A percentile compares a stretch with the other conserved stretches of the same genome.
Evolutionary conservation across 2,113 vertebrate species (phyloP).

Genomic region (Pomatostomus ruficeps): DNA sequence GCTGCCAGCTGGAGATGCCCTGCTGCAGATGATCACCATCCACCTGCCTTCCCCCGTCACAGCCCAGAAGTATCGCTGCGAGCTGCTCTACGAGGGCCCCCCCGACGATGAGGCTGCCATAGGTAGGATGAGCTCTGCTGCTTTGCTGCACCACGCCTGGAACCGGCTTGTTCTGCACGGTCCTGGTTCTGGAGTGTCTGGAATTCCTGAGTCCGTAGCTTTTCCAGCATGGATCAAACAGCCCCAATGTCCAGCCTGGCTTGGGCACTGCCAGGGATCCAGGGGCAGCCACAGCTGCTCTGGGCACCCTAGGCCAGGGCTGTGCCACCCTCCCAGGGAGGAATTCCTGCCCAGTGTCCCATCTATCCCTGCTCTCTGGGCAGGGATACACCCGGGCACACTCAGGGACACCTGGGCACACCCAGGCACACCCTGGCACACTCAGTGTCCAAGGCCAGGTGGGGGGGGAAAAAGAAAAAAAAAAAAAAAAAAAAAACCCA

Average conservation of each 20-base stretch:
- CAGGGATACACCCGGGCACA: too few relatives aligned
- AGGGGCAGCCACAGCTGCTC: not conserved
- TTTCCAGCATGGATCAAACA: accelerated
- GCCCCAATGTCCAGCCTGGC: accelerated
- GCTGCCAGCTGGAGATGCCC: slow-evolving; percentile 91
- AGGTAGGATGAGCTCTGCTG: slow-evolving; percentile 65
- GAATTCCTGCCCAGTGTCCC: not conserved
- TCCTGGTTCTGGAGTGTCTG: accelerated
- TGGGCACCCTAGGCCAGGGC: not conserved
- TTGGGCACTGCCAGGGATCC: not conserved
- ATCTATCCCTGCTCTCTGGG: accelerated
- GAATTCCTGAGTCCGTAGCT: not conserved
- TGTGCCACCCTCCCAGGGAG: accelerated
- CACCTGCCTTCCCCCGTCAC: slow-evolving; percentile 95
- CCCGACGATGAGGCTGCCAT: slow-evolving; percentile 90
- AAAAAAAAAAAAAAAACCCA: too few relatives aligned
- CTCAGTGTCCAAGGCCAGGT: too few relatives aligned
- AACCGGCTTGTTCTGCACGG: not conserved
- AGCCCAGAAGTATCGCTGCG: slow-evolving; percentile 93
- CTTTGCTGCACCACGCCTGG: accelerated
- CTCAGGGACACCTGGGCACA: too few relatives aligned
- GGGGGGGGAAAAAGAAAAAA: too few relatives aligned
- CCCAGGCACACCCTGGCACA: too few relatives aligned
- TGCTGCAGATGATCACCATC: slow-evolving; percentile 98
- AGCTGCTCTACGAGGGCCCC: slow-evolving; percentile 94